Evolutionary conservation across 2,888 invertebrate genomes (phyloP), one percentile per base, ranked within the genome.

Genomic region (Apotomis capreana): DNA sequence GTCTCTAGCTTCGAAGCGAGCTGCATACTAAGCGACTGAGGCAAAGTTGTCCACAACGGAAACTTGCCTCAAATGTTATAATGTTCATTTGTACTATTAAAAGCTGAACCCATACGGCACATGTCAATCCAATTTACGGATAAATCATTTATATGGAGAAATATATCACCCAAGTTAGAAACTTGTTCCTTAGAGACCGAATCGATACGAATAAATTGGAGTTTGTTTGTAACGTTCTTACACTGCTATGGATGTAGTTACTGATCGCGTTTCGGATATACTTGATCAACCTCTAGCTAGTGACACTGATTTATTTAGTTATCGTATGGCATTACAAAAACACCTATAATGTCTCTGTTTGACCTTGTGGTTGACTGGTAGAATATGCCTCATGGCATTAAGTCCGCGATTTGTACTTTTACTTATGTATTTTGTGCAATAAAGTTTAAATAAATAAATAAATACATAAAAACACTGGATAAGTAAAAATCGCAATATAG

Each of bases 61-160:
- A 84, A 84, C 82, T 85, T 83, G 80, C 80, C 81, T 82, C 83
- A 81, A 55, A 65, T 80, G 82, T 77, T 81, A 74, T 75, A 77
- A 77, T 78, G 80, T 82, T 83, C 84, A 83, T 86, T 85, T 85
- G 82, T 83, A 81, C 79, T 80, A 84, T 82, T 81, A 83, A 81
- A 70, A 54, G 63, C 72, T 13, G 51, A 68, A 72, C 62, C 68
- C 26, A 68, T 68, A 59, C 62, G 54, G 52, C 52, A 59, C 52
- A 54, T 72, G 62, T 72, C 62, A 58, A 51, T 54, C 62, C 62
- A 70, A 72, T 68, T 72, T 68, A 63, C 68, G 58, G 68, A 68
- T 68, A 72, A 63, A 63, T 72, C 59, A 68, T 72, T 72, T 68
- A 72, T 72, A 63, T 68, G 72, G 26, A 26, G 44, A 58, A 54